phyloP scores from a whole-genome alignment of 2,113 vertebrate genomes.

The Percina caprodes region DNA sequence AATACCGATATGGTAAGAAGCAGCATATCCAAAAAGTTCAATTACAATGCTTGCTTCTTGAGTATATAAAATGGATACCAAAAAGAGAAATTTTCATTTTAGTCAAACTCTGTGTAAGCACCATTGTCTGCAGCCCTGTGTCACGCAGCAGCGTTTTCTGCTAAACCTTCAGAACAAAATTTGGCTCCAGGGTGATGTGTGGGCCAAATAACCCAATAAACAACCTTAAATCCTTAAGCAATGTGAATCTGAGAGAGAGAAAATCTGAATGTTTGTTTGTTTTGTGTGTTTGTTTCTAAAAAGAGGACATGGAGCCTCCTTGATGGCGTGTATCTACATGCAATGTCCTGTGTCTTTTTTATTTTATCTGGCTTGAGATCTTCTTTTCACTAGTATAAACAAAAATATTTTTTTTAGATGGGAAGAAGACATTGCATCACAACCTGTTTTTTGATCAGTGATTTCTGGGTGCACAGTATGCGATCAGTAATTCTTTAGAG shows the following conservation, averaged over 20 bases:
- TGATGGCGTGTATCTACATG: background rate
- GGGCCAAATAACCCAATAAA: slow-evolving; percentile 15
- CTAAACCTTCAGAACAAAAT: slow-evolving; percentile 14
- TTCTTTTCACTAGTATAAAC: background rate
- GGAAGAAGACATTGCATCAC: slow-evolving; percentile 32
- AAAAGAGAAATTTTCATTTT: background rate
- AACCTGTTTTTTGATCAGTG: slow-evolving; percentile 60
- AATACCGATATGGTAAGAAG: slow-evolving; percentile 2
- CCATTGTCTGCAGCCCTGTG: slow-evolving; percentile 24
- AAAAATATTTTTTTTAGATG: slow-evolving; percentile 9
- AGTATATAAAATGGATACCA: background rate
- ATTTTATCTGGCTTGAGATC: background rate
- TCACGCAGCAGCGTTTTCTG: slow-evolving; percentile 23
- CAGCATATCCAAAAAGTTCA: background rate
- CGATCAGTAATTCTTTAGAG: slow-evolving; percentile 24
- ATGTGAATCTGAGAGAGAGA: background rate
- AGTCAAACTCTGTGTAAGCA: slow-evolving; percentile 5
- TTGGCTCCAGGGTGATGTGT: slow-evolving; percentile 8
- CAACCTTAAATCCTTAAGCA: background rate
- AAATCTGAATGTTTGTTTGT: background rate
- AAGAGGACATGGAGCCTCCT: background rate
- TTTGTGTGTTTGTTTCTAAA: slow-evolving; percentile 11
- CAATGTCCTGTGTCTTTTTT: slow-evolving; percentile 1
- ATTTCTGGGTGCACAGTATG: slow-evolving; percentile 35
- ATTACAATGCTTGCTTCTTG: background rate